Percentiles rank a stretch among this genome's conserved stretches.
phyloP scores from a whole-genome alignment of 2,888 invertebrate genomes.

The Dermolepida albohirtum region DNA sequence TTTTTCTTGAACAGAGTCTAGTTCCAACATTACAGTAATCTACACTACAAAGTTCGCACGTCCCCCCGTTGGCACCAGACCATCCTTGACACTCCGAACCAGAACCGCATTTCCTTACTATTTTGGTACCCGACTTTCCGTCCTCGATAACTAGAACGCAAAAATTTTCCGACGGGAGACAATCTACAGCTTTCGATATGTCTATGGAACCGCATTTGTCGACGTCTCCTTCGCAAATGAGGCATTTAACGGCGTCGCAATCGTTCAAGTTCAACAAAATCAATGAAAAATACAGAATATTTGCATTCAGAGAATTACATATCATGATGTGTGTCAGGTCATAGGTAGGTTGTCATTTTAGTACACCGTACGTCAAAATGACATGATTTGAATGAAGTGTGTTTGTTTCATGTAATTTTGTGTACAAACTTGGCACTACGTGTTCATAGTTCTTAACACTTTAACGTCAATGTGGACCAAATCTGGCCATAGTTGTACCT shows the following conservation, averaged over 20 bases:
- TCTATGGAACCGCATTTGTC: background rate
- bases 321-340: background rate
- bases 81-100: conserved; percentile 7
- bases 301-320: background rate
- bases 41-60: conserved; percentile 15
- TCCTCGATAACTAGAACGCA: conserved; percentile 2
- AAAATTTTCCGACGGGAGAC: background rate
- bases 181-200: conserved; percentile 1
- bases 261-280: background rate
- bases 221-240: background rate
- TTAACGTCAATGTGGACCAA: no score
- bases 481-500: no score
- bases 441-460: no score
- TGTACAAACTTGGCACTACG: no score
- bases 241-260: conserved; percentile 8
- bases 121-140: background rate
- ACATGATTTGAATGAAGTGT: no score
- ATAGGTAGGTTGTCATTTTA: no score
- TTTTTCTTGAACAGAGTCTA: background rate
- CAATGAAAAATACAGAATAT: background rate
- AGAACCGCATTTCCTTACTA: background rate
- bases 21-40: conserved; percentile 12
- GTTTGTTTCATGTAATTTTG: no score
- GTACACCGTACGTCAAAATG: no score
- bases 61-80: background rate